phyloP scores from a whole-genome alignment of 2,113 vertebrate species.

The Pseudonaja textilis region DNA sequence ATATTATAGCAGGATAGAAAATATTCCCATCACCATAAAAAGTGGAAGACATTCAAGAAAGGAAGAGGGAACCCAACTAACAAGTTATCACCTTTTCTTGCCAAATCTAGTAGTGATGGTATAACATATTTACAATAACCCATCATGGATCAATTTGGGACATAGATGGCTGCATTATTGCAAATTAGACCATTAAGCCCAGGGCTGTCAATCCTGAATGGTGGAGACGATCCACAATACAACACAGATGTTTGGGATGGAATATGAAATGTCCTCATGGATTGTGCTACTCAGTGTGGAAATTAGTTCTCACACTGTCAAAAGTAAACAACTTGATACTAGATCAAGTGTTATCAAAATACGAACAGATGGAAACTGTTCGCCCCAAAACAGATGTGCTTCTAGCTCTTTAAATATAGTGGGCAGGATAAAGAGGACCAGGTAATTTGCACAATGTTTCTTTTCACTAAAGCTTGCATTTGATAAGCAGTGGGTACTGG shows the following conservation, averaged over 20 bases:
- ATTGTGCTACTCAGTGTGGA: neutral
- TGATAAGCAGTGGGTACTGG: neutral
- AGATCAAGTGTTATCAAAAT: neutral
- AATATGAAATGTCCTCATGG: neutral
- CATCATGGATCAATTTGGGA: neutral
- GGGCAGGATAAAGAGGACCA: neutral
- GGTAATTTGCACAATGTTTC: neutral
- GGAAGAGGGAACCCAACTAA: neutral
- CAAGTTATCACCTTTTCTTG: neutral
- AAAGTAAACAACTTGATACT: neutral
- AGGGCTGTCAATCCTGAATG: neutral
- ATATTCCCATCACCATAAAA: neutral
- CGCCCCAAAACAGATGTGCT: neutral
- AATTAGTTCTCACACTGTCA: neutral
- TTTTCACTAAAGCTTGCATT: neutral
- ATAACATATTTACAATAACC: neutral
- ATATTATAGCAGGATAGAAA: neutral
- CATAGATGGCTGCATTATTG: neutral
- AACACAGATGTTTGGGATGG: neutral
- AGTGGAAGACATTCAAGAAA: neutral
- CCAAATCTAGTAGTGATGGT: neutral
- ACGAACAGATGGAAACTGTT: neutral
- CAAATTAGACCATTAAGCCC: neutral
- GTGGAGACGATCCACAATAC: neutral
- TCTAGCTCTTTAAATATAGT: neutral